Evolutionary conservation across 2,797 vertebrate genomes (phyloP).

Genomic region (Ceryle rudis): DNA sequence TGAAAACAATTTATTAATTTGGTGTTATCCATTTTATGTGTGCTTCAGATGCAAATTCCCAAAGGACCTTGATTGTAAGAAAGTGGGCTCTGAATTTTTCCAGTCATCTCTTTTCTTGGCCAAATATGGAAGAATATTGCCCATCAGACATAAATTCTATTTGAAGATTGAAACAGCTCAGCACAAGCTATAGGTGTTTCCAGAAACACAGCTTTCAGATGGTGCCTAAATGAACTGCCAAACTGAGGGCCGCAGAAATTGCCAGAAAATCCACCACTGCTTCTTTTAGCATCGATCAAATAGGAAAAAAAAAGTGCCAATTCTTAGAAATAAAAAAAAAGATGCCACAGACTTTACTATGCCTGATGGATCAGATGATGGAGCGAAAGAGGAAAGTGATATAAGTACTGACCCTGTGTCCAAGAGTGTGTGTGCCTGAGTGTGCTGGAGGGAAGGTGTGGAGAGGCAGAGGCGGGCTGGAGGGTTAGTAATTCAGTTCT

Average conservation of each 20-base stretch:
- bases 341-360: neutral
- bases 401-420: neutral
- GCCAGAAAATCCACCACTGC: neutral
- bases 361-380: neutral
- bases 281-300: slow-evolving; percentile 10
- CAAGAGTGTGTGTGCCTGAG: neutral
- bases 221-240: neutral
- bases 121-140: neutral
- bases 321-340: neutral
- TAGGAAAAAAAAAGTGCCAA: neutral
- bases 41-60: neutral
- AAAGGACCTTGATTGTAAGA: neutral
- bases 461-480: neutral
- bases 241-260: neutral
- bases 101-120: neutral
- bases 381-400: slow-evolving; percentile 4
- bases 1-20: neutral
- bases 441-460: neutral
- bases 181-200: neutral
- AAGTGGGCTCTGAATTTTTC: neutral
- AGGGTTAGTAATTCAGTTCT: neutral
- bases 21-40: neutral
- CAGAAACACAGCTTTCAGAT: neutral
- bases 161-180: neutral
- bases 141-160: neutral